These are phyloP conservation scores for Atrina japonica DNA, from an alignment of 2,888 invertebrate species.

Conservation along the genomic window DNA sequence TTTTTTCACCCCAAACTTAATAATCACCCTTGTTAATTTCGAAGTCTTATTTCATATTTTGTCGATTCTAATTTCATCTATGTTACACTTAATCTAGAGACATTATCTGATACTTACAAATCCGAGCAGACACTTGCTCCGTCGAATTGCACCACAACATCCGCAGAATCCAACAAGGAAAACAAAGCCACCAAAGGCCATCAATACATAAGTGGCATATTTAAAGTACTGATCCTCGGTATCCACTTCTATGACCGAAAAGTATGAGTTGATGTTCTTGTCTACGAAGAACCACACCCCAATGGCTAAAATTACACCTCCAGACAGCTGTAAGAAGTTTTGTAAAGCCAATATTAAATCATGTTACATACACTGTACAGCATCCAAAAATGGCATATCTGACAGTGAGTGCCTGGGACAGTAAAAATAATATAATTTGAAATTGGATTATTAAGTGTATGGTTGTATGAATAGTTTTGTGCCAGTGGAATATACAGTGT, in stretches of 20 bases:
- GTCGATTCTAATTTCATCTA: too few relatives aligned
- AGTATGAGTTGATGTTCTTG: slow-evolving; percentile 82
- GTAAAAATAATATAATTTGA: neutral
- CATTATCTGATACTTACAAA: slow-evolving; percentile 80
- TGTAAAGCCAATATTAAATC: slow-evolving; percentile 2
- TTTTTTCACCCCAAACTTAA: too few relatives aligned
- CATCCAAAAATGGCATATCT: neutral
- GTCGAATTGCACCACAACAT: slow-evolving; percentile 83
- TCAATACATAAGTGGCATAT: slow-evolving; percentile 82
- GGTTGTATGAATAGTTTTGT: too few relatives aligned
- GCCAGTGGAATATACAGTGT: too few relatives aligned
- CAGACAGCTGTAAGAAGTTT: slow-evolving; percentile 82
- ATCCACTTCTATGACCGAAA: slow-evolving; percentile 82
- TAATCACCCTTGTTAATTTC: too few relatives aligned
- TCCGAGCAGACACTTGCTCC: slow-evolving; percentile 82
- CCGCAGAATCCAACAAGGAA: slow-evolving; percentile 84
- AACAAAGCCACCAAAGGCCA: slow-evolving; percentile 83
- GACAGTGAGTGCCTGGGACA: too few relatives aligned
- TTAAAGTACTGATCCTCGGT: slow-evolving; percentile 81
- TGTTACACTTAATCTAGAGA: too few relatives aligned
- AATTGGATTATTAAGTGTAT: too few relatives aligned
- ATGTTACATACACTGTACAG: too few relatives aligned
- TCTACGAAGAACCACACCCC: slow-evolving; percentile 83
- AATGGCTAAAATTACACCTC: slow-evolving; percentile 83
- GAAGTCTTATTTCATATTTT: too few relatives aligned